Percentiles rank a stretch among this genome's conserved stretches.
Conservation (phyloP, 2,888 invertebrate species). For the Tenthredo livida region DNA sequence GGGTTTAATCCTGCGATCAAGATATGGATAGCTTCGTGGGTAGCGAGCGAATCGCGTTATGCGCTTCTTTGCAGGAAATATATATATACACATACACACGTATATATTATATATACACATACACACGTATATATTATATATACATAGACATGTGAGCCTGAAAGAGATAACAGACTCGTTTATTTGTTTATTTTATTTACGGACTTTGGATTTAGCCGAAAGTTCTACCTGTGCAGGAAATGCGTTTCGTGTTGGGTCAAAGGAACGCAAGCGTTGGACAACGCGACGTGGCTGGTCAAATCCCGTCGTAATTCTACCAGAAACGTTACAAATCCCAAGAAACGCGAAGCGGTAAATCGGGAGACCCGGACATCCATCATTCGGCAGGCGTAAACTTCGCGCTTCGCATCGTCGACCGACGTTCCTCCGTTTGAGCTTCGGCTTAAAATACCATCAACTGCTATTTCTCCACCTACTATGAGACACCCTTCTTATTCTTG, state of each 20-base stretch:
- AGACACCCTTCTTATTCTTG: constrained; percentile 15
- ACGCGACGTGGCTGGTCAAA: constrained; percentile 3
- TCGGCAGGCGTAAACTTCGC: constrained; percentile 48
- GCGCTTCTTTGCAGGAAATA: constrained; percentile 1
- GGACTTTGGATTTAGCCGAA: background rate
- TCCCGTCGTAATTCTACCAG: constrained; percentile 53
- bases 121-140: background rate
- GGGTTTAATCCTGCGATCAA: constrained; percentile 50
- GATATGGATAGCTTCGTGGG: constrained; percentile 9
- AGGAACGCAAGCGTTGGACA: background rate
- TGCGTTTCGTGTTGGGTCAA: background rate
- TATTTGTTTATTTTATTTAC: background rate
- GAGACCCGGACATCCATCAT: constrained; percentile 56
- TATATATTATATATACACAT: background rate
- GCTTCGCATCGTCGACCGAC: constrained; percentile 32
- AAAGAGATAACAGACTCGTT: background rate
- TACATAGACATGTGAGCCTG: background rate
- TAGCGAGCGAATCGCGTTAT: constrained; percentile 10
- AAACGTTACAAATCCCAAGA: constrained; percentile 54
- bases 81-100: background rate
- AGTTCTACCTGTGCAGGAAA: background rate
- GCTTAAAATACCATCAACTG: constrained; percentile 53
- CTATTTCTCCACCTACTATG: constrained; percentile 40
- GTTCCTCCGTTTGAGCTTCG: constrained; percentile 36
- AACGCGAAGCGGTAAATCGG: constrained; percentile 58